Conservation (phyloP, 2,888 invertebrate species). For the Rhingia campestris region DNA sequence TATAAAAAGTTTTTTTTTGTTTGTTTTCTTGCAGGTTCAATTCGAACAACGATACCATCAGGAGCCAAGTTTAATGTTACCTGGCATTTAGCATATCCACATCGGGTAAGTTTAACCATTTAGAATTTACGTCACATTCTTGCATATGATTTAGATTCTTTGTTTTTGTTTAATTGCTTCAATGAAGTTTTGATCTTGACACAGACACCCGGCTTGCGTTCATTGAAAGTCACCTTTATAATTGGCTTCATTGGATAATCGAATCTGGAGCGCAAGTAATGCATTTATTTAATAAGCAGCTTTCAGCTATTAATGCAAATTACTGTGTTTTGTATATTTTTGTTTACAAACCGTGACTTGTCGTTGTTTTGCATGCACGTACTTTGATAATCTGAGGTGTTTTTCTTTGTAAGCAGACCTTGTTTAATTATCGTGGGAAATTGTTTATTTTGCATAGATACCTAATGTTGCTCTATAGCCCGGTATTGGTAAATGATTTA, state of each 20-base stretch:
- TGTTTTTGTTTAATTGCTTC: conserved; percentile 2
- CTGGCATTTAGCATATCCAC: conserved; percentile 97
- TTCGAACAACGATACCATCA: conserved; percentile 90
- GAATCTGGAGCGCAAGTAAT: not conserved
- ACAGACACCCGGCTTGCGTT: conserved; percentile 13
- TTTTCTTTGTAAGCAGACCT: no score
- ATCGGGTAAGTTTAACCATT: conserved; percentile 87
- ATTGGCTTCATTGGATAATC: not conserved
- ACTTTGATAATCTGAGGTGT: no score
- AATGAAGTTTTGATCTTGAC: not conserved
- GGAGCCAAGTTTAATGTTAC: conserved; percentile 94
- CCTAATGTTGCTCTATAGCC: no score
- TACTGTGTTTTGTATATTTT: not conserved
- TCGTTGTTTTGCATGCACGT: no score
- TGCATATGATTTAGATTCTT: conserved; percentile 16
- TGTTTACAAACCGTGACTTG: no score
- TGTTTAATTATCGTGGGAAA: no score
- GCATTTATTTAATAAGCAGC: not conserved
- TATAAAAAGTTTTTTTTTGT: conserved; percentile 44
- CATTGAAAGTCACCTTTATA: conserved; percentile 11
- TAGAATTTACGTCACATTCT: not conserved
- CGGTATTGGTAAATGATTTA: no score
- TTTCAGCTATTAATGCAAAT: not conserved
- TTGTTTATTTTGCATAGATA: no score
- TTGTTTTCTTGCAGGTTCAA: conserved; percentile 86